Evolutionary conservation across 2,797 vertebrate genomes (phyloP).

Genomic region (Sarcoramphus papa): DNA sequence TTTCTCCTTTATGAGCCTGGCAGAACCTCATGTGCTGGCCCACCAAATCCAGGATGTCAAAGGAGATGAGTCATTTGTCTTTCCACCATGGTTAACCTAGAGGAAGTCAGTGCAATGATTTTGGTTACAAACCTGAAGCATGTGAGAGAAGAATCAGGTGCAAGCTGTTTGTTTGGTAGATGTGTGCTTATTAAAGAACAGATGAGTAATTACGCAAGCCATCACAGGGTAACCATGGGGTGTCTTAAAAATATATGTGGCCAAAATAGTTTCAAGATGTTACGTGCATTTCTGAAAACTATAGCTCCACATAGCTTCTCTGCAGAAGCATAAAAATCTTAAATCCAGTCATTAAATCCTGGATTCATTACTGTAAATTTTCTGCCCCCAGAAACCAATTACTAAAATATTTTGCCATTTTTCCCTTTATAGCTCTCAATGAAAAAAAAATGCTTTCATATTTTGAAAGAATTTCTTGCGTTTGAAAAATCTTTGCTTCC

Average conservation of each 20-base stretch:
- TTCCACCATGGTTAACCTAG: neutral
- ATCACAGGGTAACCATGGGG: rapidly evolving
- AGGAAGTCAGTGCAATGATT: neutral
- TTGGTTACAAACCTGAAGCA: neutral
- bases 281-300: neutral
- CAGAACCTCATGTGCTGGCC: neutral
- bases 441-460: neutral
- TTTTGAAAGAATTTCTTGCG: neutral
- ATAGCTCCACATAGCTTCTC: neutral
- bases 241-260: neutral
- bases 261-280: neutral
- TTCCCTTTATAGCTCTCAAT: neutral
- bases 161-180: neutral
- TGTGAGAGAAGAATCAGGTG: neutral
- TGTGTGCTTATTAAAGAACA: neutral
- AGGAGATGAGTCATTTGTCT: neutral
- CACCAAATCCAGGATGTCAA: neutral
- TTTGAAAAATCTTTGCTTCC: neutral
- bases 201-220: neutral
- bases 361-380: neutral
- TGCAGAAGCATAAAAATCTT: neutral
- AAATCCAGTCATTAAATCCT: neutral
- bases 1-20: neutral
- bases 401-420: neutral
- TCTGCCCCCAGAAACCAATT: neutral